Base-by-base conservation (phyloP, 2,113 vertebrate genomes). In the Muscicapa adusta region DNA sequence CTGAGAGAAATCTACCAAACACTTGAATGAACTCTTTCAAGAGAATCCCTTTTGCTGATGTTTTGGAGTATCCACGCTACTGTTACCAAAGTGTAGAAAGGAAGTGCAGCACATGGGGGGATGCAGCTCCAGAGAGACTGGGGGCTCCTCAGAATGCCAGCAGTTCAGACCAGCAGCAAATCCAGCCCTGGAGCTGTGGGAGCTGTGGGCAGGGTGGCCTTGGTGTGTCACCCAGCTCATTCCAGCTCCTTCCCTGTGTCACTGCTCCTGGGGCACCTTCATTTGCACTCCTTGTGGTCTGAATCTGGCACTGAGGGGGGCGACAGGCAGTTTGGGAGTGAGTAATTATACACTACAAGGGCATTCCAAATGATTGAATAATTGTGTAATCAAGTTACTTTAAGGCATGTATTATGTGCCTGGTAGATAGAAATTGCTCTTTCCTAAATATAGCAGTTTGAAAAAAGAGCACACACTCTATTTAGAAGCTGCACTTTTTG, bases 381-480 rank as follows among this genome's bases (percentile, higher is more conserved):
- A 96, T 95, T 95, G 95, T 96, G 96, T 96, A 96, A 97, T 97
- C 96, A 95, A 96, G 95, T 96, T 91, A 96, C 95, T 97, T 94
- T 93, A 96, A 96, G 88, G 89, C 78, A 38, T 93, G 78, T 94
- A 94, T 96, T 96, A 95, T 96, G 87, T 85, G 85, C 85, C 88
- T 94, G 93, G 91, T 79, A 76, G 89, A 96, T 87, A 94, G 93
- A 95, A 97, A 94, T 93, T 94, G 81, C 91, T 95, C 78, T 82
- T 89, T 48, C 75, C 91, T 94, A 95, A 96, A 96, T 91, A 91
- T 86, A 94, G 60, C n/a, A 12, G 42, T 85, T 89, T 68, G 70
- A 85, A 85, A 94, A 85, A 77, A 70, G 91, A 74, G 71, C 67
- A 38, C 45, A 24, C 4, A 1, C 58, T 80, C 10, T 96, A 87